A percentile compares a stretch with the other conserved stretches of the same genome.
phyloP scores from a whole-genome alignment of 2,888 invertebrate genomes.

The Ormyrus labotus region DNA sequence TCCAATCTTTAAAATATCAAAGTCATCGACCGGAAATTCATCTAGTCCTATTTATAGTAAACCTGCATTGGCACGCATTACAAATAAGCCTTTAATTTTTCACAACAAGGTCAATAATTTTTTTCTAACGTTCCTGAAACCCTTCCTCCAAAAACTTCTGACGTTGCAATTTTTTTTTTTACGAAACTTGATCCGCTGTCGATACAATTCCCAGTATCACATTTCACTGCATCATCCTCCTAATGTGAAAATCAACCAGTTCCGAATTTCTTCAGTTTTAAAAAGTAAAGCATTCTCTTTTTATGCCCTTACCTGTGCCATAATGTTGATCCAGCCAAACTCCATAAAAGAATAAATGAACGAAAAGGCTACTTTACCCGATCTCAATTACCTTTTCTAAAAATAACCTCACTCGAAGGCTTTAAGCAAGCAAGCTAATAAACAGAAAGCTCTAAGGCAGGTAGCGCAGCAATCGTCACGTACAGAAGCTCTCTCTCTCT shows the following conservation, averaged over 20 bases:
- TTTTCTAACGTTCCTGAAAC: conserved; percentile 13
- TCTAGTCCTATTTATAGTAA: conserved; percentile 21
- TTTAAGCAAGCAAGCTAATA: too few species aligned
- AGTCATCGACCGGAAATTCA: conserved; percentile 50
- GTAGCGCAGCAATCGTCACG: too few species aligned
- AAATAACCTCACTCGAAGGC: too few species aligned
- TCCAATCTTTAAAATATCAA: conserved; percentile 36
- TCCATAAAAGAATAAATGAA: not conserved
- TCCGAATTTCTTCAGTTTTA: not conserved
- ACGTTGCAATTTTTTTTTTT: conserved; percentile 38
- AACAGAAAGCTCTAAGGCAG: too few species aligned
- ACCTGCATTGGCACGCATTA: conserved; percentile 1
- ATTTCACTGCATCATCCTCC: conserved; percentile 21
- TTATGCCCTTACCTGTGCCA: not conserved
- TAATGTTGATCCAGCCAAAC: not conserved
- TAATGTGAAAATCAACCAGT: too few species aligned
- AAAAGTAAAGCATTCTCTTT: not conserved
- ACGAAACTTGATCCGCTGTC: not conserved
- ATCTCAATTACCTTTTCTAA: too few species aligned
- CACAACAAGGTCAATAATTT: conserved; percentile 26
- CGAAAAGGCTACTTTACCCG: not conserved
- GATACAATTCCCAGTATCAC: conserved; percentile 17
- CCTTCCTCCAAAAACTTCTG: conserved; percentile 33
- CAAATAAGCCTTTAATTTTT: conserved; percentile 47
- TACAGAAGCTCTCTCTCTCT: too few species aligned